phyloP scores from a whole-genome alignment of 2,888 invertebrate genomes.

The Mactromeris polynyma region DNA sequence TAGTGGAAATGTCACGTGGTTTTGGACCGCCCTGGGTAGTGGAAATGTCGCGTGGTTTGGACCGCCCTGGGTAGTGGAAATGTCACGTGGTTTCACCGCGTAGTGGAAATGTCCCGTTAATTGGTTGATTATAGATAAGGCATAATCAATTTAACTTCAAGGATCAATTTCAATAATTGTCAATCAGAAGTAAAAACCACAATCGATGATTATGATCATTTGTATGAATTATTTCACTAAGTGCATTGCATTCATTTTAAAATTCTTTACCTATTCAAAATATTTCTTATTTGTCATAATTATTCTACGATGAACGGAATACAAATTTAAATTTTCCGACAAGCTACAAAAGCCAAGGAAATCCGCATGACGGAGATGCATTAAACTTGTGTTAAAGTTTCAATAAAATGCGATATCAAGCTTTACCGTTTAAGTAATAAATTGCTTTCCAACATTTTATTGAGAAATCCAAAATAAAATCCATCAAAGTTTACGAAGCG shows the following conservation, averaged over 20 bases:
- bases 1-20: no score
- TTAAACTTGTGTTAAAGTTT: not conserved
- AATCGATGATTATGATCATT: no score
- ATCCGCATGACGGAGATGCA: not conserved
- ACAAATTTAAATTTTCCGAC: not conserved
- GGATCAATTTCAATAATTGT: not conserved
- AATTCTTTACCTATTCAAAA: not conserved
- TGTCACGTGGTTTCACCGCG: no score
- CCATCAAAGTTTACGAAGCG: not conserved
- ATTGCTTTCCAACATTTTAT: not conserved
- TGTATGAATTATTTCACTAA: not conserved
- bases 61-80: no score
- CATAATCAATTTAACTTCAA: not conserved
- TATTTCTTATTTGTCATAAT: not conserved
- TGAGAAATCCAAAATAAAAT: not conserved
- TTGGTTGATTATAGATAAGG: no score
- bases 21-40: no score
- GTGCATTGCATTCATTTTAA: not conserved
- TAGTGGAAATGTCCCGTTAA: not conserved
- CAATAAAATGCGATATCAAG: not conserved
- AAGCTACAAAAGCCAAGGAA: not conserved
- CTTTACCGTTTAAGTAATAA: not conserved
- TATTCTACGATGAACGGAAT: not conserved
- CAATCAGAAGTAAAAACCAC: not conserved
- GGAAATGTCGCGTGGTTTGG: no score